Evolutionary conservation across 2,113 vertebrate genomes (phyloP).

Genomic region (Calidris pygmaea): DNA sequence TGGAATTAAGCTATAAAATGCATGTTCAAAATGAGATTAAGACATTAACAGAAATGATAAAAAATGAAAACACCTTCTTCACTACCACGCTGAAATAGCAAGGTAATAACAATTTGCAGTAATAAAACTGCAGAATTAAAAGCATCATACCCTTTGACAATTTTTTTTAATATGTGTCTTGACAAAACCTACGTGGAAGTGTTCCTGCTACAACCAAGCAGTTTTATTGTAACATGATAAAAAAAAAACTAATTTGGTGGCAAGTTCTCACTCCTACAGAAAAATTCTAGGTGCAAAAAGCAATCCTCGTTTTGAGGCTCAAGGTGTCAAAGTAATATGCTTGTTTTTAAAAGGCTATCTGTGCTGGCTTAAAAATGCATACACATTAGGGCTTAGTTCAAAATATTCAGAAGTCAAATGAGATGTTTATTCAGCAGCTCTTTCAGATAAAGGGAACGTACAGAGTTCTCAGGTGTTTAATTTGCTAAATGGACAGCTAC

Average conservation of each 20-base stretch:
- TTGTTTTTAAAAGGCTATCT: constrained; percentile 4
- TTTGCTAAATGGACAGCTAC: neutral
- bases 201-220: neutral
- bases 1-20: neutral
- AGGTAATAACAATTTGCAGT: neutral
- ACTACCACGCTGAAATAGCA: neutral
- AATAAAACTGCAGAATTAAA: neutral
- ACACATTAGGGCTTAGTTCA: neutral
- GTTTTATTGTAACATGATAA: neutral
- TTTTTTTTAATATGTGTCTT: neutral
- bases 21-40: neutral
- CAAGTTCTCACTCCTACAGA: neutral
- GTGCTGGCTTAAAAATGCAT: neutral
- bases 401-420: neutral
- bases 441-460: neutral
- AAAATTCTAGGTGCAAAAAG: neutral
- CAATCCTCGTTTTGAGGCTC: neutral
- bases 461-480: neutral
- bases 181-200: neutral
- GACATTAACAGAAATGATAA: neutral
- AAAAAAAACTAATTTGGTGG: neutral
- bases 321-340: neutral
- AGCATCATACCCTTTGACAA: neutral
- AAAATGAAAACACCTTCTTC: neutral
- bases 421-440: neutral